Percentiles rank a stretch among this genome's conserved stretches.
These are phyloP conservation scores for Actinemys pallida DNA, from an alignment of 2,113 vertebrate genomes.

Conservation along the genomic window DNA sequence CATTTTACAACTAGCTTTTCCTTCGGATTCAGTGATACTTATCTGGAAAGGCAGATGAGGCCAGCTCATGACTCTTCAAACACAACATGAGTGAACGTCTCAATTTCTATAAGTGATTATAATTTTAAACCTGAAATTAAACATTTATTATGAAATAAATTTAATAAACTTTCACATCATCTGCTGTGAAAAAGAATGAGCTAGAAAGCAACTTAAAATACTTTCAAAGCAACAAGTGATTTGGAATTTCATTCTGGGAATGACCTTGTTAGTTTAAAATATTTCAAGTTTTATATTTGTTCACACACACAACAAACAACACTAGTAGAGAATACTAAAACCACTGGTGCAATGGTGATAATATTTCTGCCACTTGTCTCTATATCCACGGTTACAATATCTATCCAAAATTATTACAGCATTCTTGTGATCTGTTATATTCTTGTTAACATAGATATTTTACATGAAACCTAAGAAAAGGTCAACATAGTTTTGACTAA, in stretches of 20 bases:
- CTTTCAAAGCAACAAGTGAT: background rate
- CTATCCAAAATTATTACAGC: background rate
- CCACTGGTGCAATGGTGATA: background rate
- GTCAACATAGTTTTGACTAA: background rate
- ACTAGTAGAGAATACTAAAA: background rate
- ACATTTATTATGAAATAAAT: background rate
- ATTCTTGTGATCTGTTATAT: background rate
- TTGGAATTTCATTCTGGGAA: background rate
- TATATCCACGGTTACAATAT: background rate
- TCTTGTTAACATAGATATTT: background rate
- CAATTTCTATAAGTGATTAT: background rate
- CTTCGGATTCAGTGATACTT: background rate
- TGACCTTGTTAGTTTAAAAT: background rate
- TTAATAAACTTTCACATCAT: background rate
- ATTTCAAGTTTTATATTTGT: background rate
- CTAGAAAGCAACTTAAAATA: background rate
- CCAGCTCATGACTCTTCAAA: rapidly evolving
- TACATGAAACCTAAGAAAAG: background rate
- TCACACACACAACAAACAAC: background rate
- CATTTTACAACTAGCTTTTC: background rate
- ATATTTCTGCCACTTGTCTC: background rate
- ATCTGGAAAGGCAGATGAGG: background rate
- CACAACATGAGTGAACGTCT: background rate
- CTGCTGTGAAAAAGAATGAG: background rate
- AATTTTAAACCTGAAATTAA: background rate